Conservation (phyloP, 2,113 vertebrate genomes). For the Gadus chalcogrammus region DNA sequence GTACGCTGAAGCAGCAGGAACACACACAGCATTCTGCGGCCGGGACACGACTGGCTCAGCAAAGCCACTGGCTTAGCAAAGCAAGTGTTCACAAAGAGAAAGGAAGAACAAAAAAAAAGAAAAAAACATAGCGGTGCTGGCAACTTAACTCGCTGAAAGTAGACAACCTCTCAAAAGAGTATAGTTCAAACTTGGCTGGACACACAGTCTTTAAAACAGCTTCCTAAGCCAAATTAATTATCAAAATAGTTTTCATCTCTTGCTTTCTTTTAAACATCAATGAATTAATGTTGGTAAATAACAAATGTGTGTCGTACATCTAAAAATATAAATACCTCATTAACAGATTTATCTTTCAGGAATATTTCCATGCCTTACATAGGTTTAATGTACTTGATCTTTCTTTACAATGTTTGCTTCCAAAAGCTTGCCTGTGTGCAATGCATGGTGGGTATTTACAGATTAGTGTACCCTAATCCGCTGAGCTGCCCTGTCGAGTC, state of each 20-base stretch:
- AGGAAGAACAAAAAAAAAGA: conserved; percentile 11
- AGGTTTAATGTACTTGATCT: not conserved
- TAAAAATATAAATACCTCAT: too few relatives aligned
- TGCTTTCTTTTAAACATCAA: not conserved
- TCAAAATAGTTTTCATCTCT: not conserved
- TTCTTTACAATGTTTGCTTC: not conserved
- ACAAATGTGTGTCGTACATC: too few relatives aligned
- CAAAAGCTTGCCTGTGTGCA: not conserved
- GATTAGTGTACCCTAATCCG: conserved; percentile 50
- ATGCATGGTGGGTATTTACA: conserved; percentile 24
- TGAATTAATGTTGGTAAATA: too few relatives aligned
- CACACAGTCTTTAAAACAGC: too few relatives aligned
- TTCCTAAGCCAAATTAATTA: not conserved
- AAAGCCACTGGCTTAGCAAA: conserved; percentile 52
- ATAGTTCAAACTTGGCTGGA: too few relatives aligned
- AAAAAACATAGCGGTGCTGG: conserved; percentile 54
- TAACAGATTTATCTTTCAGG: not conserved
- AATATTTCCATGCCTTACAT: not conserved
- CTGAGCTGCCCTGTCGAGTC: conserved; percentile 32
- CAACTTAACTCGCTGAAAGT: conserved; percentile 75
- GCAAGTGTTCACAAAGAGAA: not conserved
- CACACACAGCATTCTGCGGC: conserved; percentile 50
- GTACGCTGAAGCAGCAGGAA: conserved; percentile 58
- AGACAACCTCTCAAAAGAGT: conserved; percentile 60
- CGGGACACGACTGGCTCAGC: conserved; percentile 52